phyloP scores from a whole-genome alignment of 2,113 vertebrate genomes.

The Lophotis ruficrista region DNA sequence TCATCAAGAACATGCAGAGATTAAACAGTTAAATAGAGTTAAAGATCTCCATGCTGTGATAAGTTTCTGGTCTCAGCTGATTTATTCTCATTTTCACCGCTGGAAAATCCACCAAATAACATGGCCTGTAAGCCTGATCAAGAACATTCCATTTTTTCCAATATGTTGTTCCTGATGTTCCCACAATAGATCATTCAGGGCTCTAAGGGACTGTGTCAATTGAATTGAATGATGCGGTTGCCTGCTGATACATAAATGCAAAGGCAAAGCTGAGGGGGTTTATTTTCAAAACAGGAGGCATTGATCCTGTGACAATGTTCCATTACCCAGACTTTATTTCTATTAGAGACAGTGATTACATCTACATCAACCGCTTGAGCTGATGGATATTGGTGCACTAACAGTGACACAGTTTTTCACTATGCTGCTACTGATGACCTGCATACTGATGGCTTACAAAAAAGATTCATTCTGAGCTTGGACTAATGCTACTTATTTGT shows the following conservation, averaged over 20 bases:
- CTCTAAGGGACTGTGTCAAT: slow-evolving; percentile 53
- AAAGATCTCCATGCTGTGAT: not conserved
- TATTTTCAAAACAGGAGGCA: slow-evolving; percentile 67
- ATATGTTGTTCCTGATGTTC: slow-evolving; percentile 27
- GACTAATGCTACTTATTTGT: not conserved
- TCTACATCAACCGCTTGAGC: slow-evolving; percentile 48
- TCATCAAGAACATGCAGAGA: not conserved
- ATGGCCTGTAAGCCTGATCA: not conserved
- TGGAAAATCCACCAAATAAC: not conserved
- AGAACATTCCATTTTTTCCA: slow-evolving; percentile 43
- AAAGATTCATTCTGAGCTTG: not conserved
- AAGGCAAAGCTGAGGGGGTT: slow-evolving; percentile 63
- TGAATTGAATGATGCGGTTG: slow-evolving; percentile 51
- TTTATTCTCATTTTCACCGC: slow-evolving; percentile 15
- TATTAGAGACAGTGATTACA: slow-evolving; percentile 64
- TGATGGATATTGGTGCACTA: slow-evolving; percentile 47
- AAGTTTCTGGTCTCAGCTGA: not conserved
- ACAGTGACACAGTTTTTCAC: slow-evolving; percentile 36
- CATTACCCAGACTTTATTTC: slow-evolving; percentile 63
- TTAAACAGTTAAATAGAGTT: not conserved
- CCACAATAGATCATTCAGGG: slow-evolving; percentile 59
- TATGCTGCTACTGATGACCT: not conserved
- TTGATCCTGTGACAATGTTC: slow-evolving; percentile 62
- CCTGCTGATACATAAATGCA: slow-evolving; percentile 62
- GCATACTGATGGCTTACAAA: not conserved